A percentile compares a stretch with the other conserved stretches of the same genome.
Evolutionary conservation across 2,888 invertebrate species (phyloP).

Genomic region (Elegia similella): DNA sequence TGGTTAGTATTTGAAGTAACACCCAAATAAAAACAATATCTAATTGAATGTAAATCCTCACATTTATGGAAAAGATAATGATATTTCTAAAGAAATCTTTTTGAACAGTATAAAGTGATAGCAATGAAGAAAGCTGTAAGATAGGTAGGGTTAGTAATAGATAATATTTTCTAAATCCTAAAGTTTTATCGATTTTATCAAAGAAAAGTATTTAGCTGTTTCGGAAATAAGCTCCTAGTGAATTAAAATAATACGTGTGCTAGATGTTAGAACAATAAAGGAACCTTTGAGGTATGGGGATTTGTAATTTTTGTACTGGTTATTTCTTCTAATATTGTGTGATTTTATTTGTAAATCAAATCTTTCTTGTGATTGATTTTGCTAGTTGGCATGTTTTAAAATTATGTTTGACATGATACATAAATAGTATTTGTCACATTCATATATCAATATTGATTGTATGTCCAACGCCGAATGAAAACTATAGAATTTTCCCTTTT

Average conservation of each 20-base stretch:
- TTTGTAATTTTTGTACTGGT: conserved; percentile 10
- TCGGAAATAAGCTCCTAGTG: neutral
- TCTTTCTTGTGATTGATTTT: neutral
- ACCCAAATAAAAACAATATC: no score
- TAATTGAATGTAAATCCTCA: no score
- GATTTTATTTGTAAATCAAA: neutral
- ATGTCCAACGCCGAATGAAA: no score
- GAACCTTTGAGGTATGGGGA: neutral
- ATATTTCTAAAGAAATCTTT: no score
- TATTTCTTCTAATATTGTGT: neutral
- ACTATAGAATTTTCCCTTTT: no score
- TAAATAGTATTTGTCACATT: neutral
- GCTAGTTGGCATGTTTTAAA: neutral
- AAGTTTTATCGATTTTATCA: neutral
- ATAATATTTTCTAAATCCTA: conserved; percentile 4
- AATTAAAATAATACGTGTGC: neutral
- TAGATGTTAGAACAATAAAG: neutral
- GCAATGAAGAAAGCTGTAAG: no score
- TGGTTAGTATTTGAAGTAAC: no score
- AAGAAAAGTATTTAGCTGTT: neutral
- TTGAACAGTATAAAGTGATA: no score
- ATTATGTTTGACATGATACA: neutral
- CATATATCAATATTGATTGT: neutral
- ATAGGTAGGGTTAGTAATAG: neutral
- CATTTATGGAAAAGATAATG: no score